A percentile compares a stretch with the other conserved stretches of the same genome.
phyloP scores from a whole-genome alignment of 2,888 invertebrate genomes.

The Steromphala cineraria region DNA sequence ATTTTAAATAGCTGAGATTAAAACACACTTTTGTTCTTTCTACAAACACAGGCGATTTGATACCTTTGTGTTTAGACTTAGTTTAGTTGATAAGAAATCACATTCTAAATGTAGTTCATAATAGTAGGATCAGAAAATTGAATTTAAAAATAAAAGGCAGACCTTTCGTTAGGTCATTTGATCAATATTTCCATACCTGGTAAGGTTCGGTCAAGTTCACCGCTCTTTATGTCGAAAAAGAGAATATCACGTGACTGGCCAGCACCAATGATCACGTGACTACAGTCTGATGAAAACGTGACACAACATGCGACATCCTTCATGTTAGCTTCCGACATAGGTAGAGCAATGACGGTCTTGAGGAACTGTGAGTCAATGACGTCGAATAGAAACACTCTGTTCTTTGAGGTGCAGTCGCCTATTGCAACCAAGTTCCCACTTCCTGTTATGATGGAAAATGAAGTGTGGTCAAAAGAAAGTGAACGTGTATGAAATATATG shows the following conservation, averaged over 20 bases:
- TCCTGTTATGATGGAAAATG: not conserved
- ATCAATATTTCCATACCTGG: not conserved
- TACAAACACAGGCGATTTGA: too few relatives aligned
- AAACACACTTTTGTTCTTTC: too few relatives aligned
- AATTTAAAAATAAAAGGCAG: too few relatives aligned
- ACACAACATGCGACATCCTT: slow-evolving; percentile 3
- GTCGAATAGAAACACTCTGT: not conserved
- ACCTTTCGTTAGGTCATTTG: too few relatives aligned
- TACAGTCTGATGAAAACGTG: not conserved
- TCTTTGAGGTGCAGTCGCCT: not conserved
- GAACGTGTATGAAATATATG: too few relatives aligned
- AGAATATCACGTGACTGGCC: not conserved
- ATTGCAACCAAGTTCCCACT: not conserved
- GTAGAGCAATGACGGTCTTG: not conserved
- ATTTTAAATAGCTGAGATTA: too few relatives aligned
- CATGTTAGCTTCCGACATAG: not conserved
- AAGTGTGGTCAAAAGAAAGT: too few relatives aligned
- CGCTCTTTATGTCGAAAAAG: not conserved
- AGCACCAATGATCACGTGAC: not conserved
- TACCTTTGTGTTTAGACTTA: too few relatives aligned
- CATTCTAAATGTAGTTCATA: too few relatives aligned
- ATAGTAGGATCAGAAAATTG: too few relatives aligned
- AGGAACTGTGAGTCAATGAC: not conserved
- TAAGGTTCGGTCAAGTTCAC: not conserved
- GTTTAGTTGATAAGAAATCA: too few relatives aligned